Conservation (phyloP, 2,888 invertebrate species). For the Deilephila elpenor region DNA sequence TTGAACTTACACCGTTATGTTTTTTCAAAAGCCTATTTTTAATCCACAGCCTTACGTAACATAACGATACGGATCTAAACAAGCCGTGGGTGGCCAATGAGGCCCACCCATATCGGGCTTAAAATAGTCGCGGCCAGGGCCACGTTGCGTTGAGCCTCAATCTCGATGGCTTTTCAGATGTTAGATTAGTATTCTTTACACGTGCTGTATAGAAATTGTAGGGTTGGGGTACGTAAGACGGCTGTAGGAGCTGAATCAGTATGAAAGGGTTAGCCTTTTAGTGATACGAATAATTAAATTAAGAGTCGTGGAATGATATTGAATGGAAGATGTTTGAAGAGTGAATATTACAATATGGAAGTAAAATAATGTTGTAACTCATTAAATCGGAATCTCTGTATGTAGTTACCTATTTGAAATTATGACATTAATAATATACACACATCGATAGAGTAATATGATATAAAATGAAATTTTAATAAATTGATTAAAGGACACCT, state of each 20-base stretch:
- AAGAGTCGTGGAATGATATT: too few species aligned
- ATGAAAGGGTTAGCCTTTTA: neutral
- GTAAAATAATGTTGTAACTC: too few species aligned
- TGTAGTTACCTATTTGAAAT: too few species aligned
- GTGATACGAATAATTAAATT: too few species aligned
- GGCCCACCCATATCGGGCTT: slow-evolving; percentile 18
- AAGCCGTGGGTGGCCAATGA: slow-evolving; percentile 22
- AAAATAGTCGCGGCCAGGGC: slow-evolving; percentile 24
- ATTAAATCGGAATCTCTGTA: too few species aligned
- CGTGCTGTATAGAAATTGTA: slow-evolving; percentile 23
- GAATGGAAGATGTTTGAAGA: too few species aligned
- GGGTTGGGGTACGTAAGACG: neutral
- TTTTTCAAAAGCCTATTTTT: slow-evolving; percentile 10
- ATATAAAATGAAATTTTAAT: too few species aligned
- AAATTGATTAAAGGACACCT: too few species aligned
- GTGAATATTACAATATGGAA: too few species aligned
- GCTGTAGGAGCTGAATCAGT: neutral
- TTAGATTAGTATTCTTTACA: slow-evolving; percentile 25
- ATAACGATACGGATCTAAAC: slow-evolving; percentile 22
- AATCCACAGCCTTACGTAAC: slow-evolving; percentile 2
- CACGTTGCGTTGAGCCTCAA: slow-evolving; percentile 27
- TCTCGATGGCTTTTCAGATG: slow-evolving; percentile 25
- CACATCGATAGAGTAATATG: too few species aligned
- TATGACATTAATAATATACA: too few species aligned
- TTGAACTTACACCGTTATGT: neutral